Evolutionary conservation across 2,113 vertebrate genomes (phyloP).

Genomic region (Sminthopsis crassicaudata): DNA sequence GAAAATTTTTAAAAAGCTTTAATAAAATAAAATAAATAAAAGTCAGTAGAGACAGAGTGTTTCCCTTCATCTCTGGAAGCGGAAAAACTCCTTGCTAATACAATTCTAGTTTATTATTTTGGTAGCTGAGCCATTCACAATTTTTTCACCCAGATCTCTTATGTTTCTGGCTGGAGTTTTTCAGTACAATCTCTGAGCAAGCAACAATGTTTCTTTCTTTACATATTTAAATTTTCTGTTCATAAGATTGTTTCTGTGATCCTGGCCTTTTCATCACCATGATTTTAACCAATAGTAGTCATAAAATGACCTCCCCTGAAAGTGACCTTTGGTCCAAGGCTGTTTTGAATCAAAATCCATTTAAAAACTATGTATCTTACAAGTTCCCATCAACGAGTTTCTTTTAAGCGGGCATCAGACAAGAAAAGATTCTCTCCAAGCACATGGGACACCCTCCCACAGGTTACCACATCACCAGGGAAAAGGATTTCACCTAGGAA

Average conservation of each 20-base stretch:
- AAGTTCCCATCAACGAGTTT: neutral
- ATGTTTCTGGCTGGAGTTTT: neutral
- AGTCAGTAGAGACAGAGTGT: neutral
- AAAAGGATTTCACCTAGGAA: neutral
- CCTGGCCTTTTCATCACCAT: neutral
- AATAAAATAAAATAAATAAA: no score
- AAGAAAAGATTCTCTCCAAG: neutral
- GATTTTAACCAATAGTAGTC: neutral
- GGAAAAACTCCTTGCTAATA: neutral
- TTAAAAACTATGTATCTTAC: neutral
- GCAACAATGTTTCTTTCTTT: constrained; percentile 19
- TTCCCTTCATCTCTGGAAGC: neutral
- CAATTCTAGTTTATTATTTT: constrained; percentile 34
- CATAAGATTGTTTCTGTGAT: neutral
- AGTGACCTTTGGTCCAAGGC: neutral
- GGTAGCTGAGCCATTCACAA: neutral
- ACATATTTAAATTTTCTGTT: constrained; percentile 3
- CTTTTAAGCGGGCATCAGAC: neutral
- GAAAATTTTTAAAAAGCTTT: no score
- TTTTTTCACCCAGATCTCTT: neutral
- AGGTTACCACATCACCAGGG: neutral
- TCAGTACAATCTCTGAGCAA: constrained; percentile 19
- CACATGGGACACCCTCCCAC: neutral
- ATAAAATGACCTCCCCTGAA: neutral
- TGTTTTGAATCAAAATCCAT: neutral